These are phyloP conservation scores for Myotis myotis DNA, from an alignment of 2,797 vertebrate species.

Conservation along the genomic window DNA sequence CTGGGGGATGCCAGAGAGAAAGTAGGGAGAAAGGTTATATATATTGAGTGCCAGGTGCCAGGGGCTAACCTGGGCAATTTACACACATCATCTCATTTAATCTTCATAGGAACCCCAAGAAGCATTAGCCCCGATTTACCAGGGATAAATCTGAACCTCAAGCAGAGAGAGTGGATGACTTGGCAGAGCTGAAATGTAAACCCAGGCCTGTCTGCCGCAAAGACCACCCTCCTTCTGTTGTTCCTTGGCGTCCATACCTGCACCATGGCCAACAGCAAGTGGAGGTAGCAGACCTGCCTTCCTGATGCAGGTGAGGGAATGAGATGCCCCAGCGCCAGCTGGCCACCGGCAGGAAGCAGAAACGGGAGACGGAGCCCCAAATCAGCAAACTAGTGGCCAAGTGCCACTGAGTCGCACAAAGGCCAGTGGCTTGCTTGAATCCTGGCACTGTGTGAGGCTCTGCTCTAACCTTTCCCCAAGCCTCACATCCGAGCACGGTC, in stretches of 20 bases:
- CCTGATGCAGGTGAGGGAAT: background rate
- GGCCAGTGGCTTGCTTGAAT: background rate
- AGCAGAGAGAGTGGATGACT: background rate
- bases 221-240: background rate
- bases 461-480: background rate
- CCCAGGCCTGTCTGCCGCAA: background rate
- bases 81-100: background rate
- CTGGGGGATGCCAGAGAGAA: background rate
- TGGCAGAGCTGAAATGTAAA: slow-evolving; percentile 1
- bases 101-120: background rate
- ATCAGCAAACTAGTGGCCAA: background rate
- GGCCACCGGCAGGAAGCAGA: background rate
- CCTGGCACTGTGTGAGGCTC: background rate
- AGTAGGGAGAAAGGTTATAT: background rate
- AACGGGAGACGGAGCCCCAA: background rate
- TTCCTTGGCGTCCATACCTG: background rate
- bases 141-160: background rate
- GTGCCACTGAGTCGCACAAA: background rate
- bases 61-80: background rate
- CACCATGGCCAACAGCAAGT: background rate
- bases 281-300: background rate
- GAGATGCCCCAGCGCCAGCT: background rate
- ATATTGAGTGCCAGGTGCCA: background rate
- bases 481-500: background rate
- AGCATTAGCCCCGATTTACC: background rate